These are phyloP conservation scores for Watsonalla cultraria DNA, from an alignment of 2,888 invertebrate genomes.

Conservation along the genomic window DNA sequence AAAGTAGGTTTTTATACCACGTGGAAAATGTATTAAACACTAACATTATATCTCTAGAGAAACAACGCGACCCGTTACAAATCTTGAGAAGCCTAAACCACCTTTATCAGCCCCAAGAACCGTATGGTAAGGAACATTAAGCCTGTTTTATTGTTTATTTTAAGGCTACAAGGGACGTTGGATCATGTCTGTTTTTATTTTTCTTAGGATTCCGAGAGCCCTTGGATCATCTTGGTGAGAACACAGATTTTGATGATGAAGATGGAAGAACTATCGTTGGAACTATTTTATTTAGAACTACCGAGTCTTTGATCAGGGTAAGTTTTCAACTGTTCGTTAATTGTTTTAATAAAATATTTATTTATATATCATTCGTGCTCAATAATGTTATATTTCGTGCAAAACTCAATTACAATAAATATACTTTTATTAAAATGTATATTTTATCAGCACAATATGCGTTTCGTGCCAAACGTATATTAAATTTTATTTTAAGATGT, in stretches of 20 bases:
- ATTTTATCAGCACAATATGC: no score
- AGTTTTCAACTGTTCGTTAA: conserved; percentile 12
- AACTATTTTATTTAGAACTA: conserved; percentile 64
- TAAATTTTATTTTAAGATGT: no score
- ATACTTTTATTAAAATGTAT: no score
- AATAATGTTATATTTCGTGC: no score
- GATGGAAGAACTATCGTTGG: conserved; percentile 66
- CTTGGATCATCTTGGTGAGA: conserved; percentile 53
- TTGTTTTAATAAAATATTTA: not conserved
- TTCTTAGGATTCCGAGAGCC: conserved; percentile 53
- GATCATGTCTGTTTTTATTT: not conserved
- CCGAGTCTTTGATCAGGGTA: conserved; percentile 62
- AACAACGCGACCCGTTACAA: conserved; percentile 63
- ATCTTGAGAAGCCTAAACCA: conserved; percentile 65
- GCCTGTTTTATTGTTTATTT: not conserved
- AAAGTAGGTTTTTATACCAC: no score
- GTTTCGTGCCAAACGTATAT: no score
- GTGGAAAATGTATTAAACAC: not conserved
- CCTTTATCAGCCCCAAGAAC: conserved; percentile 56
- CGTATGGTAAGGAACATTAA: conserved; percentile 46
- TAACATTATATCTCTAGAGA: conserved; percentile 35
- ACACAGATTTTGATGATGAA: conserved; percentile 62
- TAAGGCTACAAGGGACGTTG: no score
- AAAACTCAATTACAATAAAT: no score
- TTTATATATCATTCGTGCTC: no score